phyloP scores from a whole-genome alignment of 2,888 invertebrate genomes.

The Diabrotica balteata region DNA sequence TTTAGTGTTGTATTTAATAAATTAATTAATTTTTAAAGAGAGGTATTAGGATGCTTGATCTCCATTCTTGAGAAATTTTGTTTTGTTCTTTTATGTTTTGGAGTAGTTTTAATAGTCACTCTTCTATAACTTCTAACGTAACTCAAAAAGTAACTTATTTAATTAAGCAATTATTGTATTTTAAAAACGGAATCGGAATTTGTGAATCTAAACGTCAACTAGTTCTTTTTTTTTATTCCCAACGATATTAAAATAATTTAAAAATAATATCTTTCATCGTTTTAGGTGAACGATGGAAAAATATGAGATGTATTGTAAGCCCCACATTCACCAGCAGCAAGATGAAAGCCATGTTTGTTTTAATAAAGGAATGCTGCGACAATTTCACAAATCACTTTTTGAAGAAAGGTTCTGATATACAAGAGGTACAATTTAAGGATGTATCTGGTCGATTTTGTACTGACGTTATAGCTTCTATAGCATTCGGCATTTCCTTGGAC shows the following conservation, averaged over 20 bases:
- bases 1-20: too few species aligned
- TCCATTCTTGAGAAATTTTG: too few species aligned
- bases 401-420: constrained; percentile 41
- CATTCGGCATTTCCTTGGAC: constrained; percentile 56
- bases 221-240: not conserved
- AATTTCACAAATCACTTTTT: constrained; percentile 44
- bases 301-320: constrained; percentile 53
- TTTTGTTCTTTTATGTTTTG: too few species aligned
- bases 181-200: not conserved
- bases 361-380: constrained; percentile 44
- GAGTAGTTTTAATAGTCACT: too few species aligned
- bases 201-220: not conserved
- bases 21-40: too few species aligned
- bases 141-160: too few species aligned
- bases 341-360: constrained; percentile 52
- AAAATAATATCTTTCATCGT: not conserved
- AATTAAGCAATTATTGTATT: not conserved
- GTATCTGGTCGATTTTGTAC: constrained; percentile 61
- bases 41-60: too few species aligned
- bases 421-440: constrained; percentile 61
- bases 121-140: too few species aligned
- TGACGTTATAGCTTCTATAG: constrained; percentile 64
- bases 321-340: constrained; percentile 55
- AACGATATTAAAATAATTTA: too few species aligned
- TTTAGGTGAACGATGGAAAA: constrained; percentile 48